Evolutionary conservation across 2,888 invertebrate species (phyloP).

Genomic region (Sipha maydis): DNA sequence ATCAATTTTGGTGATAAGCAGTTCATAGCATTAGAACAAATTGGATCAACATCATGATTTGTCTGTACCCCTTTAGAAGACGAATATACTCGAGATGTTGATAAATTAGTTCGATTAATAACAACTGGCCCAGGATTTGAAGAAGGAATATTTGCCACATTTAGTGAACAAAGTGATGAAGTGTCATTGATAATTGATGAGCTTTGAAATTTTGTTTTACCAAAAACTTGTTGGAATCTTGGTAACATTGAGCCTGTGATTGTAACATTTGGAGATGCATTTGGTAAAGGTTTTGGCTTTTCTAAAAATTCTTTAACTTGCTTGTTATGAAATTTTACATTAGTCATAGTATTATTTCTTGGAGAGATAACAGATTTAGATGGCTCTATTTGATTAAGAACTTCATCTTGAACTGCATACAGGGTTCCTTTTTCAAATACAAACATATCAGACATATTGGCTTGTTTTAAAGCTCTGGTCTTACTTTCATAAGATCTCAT

Average conservation of each 20-base stretch:
- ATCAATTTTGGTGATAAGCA: neutral
- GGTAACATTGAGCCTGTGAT: constrained; percentile 69
- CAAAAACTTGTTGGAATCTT: constrained; percentile 83
- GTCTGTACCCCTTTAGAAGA: constrained; percentile 59
- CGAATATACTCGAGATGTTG: constrained; percentile 33
- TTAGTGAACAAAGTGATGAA: constrained; percentile 34
- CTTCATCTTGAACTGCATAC: constrained; percentile 54
- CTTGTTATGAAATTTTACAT: constrained; percentile 22
- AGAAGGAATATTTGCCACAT: constrained; percentile 16
- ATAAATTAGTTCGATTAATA: constrained; percentile 11
- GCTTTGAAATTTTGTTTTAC: constrained; percentile 74
- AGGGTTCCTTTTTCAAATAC: constrained; percentile 58
- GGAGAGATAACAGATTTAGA: neutral
- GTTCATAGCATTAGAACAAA: constrained; percentile 9
- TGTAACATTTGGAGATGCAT: constrained; percentile 51
- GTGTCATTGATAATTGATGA: constrained; percentile 62
- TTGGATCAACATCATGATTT: constrained; percentile 35
- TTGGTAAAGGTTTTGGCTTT: constrained; percentile 39
- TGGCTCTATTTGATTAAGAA: constrained; percentile 17
- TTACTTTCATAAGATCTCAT: constrained; percentile 58
- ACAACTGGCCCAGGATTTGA: constrained; percentile 27
- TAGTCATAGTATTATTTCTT: neutral
- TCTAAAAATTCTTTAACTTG: constrained; percentile 27
- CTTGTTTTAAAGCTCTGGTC: constrained; percentile 56
- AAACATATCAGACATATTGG: constrained; percentile 55